Conservation (phyloP, 2,113 vertebrate genomes). For the Onychostoma macrolepis region DNA sequence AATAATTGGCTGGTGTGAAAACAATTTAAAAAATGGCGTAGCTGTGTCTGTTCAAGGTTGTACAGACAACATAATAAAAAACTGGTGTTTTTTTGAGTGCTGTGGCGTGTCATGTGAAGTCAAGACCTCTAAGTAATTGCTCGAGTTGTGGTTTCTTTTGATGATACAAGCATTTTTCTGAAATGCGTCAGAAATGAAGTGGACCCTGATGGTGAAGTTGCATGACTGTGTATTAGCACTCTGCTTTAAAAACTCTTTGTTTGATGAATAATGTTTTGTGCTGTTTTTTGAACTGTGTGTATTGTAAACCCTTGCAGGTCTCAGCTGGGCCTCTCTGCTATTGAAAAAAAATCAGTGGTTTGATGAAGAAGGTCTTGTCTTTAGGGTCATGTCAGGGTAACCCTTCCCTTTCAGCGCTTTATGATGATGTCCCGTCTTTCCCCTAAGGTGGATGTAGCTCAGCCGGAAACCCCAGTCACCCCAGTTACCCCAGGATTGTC, state of each 20-base stretch:
- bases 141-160: background rate
- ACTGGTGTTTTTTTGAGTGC: background rate
- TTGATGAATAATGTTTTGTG: background rate
- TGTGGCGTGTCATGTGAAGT: background rate
- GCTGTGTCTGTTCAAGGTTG: background rate
- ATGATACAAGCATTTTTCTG: background rate
- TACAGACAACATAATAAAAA: background rate
- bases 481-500: conserved; percentile 67
- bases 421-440: conserved; percentile 71
- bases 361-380: conserved; percentile 6
- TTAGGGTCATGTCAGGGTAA: conserved; percentile 27
- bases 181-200: background rate
- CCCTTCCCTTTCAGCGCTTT: conserved; percentile 58
- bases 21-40: background rate
- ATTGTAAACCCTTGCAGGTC: background rate
- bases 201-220: background rate
- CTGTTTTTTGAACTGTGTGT: background rate
- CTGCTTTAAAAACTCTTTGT: background rate
- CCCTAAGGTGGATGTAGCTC: conserved; percentile 77
- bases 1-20: background rate
- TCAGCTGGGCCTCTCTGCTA: background rate
- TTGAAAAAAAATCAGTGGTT: background rate
- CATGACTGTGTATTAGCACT: background rate
- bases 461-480: conserved; percentile 71
- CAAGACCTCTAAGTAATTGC: background rate